A percentile compares a stretch with the other conserved stretches of the same genome.
These are phyloP conservation scores for Rotaria macrura DNA, from an alignment of 2,888 invertebrate species.

Conservation along the genomic window DNA sequence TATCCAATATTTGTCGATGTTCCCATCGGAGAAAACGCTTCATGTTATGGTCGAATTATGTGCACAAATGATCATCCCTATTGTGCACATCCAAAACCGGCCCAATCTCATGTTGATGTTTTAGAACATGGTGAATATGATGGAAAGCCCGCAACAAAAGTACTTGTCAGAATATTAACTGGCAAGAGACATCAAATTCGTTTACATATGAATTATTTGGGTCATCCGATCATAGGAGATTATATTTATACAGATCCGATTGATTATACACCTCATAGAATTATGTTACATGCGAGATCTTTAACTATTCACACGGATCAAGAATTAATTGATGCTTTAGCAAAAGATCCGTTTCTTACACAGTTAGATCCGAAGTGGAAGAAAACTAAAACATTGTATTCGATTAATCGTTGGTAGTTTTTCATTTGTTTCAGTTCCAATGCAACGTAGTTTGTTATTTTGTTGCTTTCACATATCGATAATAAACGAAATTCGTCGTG, in stretches of 20 bases:
- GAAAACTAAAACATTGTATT: not conserved
- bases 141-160: constrained; percentile 21
- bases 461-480: not conserved
- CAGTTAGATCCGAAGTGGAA: constrained; percentile 29
- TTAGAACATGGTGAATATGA: constrained; percentile 32
- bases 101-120: constrained; percentile 22
- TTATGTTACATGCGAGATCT: constrained; percentile 30
- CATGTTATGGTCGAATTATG: not conserved
- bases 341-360: constrained; percentile 30
- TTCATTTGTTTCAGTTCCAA: not conserved
- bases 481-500: not conserved
- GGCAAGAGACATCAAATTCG: constrained; percentile 32
- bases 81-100: constrained; percentile 26
- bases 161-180: constrained; percentile 23
- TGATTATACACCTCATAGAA: constrained; percentile 32
- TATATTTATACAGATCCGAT: constrained; percentile 23
- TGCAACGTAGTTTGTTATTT: not conserved
- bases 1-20: constrained; percentile 19
- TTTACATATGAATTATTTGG: constrained; percentile 32
- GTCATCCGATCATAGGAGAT: constrained; percentile 33
- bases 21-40: constrained; percentile 28
- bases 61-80: constrained; percentile 24
- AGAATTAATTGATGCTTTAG: constrained; percentile 24
- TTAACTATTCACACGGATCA: constrained; percentile 12
- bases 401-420: not conserved